Base-by-base conservation (phyloP, 2,113 vertebrate genomes). In the Vicugna pacos region DNA sequence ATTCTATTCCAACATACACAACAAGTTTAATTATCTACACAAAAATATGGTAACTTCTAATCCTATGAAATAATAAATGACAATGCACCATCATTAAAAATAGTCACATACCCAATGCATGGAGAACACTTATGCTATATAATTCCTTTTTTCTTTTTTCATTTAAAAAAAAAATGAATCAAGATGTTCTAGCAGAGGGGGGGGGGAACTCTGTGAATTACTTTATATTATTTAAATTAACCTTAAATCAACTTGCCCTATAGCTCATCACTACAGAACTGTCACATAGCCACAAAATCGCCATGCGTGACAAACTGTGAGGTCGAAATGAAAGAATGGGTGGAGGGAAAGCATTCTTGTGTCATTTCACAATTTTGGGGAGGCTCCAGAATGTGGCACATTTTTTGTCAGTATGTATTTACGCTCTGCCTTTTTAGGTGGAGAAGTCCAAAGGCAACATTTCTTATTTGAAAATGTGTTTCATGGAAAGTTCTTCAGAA, bases 241-340 rank as follows among this genome's bases (percentile, higher is more conserved):
- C 97, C 95, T 98, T 97, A 98, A 96, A 94, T 96, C 97, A 98
- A 97, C 96, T 96, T 98, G 97, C 79, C 91, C 89, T 82, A 72
- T 87, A 96, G 95, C 83, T 92, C 95, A 89, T 98, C 98, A 97
- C 97, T 98, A 94, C 56, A 91, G 52, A 95, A 96, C 85, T 95
- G 87, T 97, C 95, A 97, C 77, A 97, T 93, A 73, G 93, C 97
- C 97, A 97, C 95, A 97, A 95, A 97, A 94, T 77, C 38, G 46
- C 98, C 97, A 95, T 62, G 89, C 73, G 92, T 94, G 97, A 98
- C 88, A 96, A 97, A 97, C 83, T 0, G 50, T 86, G 91, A 86
- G 93, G 95, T 94, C 87, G 80, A 97, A 98, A 98, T 77, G 85
- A 97, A 97, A 97, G 94, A 91, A 97, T 96, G 91, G 72, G 97